These are phyloP conservation scores for Drosophila merina DNA, from an alignment of 2,888 invertebrate genomes.

Conservation along the genomic window DNA sequence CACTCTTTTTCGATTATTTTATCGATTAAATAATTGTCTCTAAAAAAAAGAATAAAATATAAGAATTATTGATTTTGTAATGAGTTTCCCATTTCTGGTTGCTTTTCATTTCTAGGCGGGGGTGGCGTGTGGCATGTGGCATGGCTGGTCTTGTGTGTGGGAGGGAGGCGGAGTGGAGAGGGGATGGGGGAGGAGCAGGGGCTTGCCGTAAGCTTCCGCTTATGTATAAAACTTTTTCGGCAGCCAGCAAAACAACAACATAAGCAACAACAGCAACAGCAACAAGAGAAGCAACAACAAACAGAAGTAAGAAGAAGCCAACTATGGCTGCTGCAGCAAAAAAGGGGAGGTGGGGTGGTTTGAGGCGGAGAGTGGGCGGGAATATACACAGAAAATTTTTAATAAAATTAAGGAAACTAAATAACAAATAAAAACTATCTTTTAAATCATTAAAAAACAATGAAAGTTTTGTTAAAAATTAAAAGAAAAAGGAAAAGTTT, in stretches of 20 bases:
- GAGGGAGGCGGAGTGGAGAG: no score
- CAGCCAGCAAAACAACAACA: constrained; percentile 33
- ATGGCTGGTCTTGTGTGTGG: constrained; percentile 15
- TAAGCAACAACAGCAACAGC: constrained; percentile 33
- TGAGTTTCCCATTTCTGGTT: constrained; percentile 24
- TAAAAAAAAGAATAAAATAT: constrained; percentile 18
- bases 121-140: background rate
- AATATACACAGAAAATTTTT: constrained; percentile 1
- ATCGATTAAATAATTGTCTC: constrained; percentile 35
- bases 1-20: constrained; percentile 5
- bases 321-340: constrained; percentile 51
- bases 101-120: background rate
- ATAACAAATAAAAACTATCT: no score
- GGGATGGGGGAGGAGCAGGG: no score
- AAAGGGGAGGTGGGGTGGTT: constrained; percentile 6
- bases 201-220: constrained; percentile 46
- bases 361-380: constrained; percentile 7
- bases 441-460: no score
- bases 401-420: background rate
- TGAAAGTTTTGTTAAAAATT: no score
- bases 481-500: no score
- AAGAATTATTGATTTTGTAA: constrained; percentile 66
- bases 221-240: constrained; percentile 73
- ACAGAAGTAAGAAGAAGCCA: constrained; percentile 36
- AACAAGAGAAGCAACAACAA: constrained; percentile 27